Conservation (phyloP, 2,797 vertebrate species). For the Eidolon dupreanum region DNA sequence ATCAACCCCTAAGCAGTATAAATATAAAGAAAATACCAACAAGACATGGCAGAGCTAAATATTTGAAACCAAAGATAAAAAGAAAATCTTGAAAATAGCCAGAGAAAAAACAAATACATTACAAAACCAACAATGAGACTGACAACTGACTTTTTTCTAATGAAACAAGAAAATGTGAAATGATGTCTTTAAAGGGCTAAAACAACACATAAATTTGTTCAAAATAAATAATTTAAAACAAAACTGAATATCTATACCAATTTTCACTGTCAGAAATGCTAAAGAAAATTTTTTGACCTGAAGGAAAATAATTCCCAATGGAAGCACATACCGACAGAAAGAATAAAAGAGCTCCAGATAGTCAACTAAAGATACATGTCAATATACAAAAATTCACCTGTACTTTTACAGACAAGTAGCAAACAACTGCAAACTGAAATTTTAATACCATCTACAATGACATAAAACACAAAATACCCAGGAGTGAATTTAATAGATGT, state of each 20-base stretch:
- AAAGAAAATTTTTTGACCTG: neutral
- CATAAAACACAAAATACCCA: neutral
- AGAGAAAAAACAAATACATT: neutral
- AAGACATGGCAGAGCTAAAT: neutral
- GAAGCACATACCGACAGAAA: neutral
- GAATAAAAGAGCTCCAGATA: neutral
- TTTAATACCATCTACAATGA: neutral
- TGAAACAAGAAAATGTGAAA: neutral
- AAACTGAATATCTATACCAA: neutral
- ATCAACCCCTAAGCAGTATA: neutral
- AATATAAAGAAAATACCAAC: neutral
- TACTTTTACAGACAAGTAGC: neutral
- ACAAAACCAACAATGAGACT: neutral
- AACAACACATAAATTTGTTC: neutral
- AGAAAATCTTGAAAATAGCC: neutral
- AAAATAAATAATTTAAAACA: neutral
- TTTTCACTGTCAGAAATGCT: neutral
- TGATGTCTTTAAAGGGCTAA: neutral
- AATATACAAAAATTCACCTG: neutral
- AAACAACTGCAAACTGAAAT: neutral
- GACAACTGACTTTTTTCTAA: neutral
- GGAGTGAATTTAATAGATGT: neutral
- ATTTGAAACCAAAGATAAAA: neutral
- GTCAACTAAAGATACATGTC: neutral
- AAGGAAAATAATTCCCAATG: neutral